Conservation (phyloP, 2,113 vertebrate species). For the Lasiurus cinereus region DNA sequence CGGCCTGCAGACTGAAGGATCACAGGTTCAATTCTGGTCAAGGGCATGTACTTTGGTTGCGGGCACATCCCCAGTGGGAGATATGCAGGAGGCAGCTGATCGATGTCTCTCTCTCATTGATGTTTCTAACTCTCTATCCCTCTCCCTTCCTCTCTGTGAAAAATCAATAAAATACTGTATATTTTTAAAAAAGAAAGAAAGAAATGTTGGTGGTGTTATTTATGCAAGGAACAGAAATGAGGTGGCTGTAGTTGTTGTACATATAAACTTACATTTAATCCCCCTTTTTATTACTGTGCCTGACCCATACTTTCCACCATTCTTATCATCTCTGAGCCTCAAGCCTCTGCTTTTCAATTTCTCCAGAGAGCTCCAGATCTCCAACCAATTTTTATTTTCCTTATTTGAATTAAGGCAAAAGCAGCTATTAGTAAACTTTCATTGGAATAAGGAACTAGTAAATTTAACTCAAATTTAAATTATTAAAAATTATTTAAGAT, state of each 20-base stretch:
- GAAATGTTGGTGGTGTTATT: background rate
- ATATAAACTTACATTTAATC: background rate
- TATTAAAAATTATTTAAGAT: constrained; percentile 21
- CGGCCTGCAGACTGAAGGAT: too few species aligned
- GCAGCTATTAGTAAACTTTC: background rate
- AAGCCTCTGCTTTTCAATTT: background rate
- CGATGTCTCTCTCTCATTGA: too few species aligned
- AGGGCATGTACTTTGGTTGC: too few species aligned
- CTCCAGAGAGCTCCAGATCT: background rate
- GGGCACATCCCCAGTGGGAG: too few species aligned
- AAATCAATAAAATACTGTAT: too few species aligned
- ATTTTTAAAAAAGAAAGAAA: background rate
- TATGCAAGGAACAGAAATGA: background rate
- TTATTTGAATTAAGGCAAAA: background rate
- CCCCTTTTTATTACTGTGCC: background rate
- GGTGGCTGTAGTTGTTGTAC: background rate
- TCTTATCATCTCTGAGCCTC: background rate
- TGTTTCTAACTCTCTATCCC: too few species aligned
- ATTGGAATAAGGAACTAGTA: background rate
- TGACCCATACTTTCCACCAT: background rate
- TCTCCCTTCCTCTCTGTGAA: too few species aligned
- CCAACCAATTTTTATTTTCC: background rate
- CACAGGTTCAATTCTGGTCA: too few species aligned
- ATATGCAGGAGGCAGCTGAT: too few species aligned
- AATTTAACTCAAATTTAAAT: constrained; percentile 34